Evolutionary conservation across 2,797 vertebrate genomes (phyloP), one percentile per base, ranked within the genome.

Genomic region (Micropoecilia bifurca): DNA sequence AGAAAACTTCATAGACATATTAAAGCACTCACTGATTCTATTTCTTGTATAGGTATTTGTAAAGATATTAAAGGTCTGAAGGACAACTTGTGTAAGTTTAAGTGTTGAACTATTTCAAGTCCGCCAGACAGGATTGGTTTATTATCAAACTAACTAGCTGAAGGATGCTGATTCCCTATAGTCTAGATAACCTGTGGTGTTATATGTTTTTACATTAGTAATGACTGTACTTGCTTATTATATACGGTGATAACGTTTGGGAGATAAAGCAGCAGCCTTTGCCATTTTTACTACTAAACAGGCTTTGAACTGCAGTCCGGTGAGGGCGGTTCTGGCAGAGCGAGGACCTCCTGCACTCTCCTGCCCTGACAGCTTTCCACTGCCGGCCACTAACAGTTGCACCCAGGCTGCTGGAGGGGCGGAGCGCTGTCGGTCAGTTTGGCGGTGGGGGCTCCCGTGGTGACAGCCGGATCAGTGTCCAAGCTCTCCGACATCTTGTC

Each of bases 401-500:
- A 99, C 87, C 94, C 97, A 14, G 96, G 95, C 92, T 97, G 97
- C 55, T 97, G 97, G 66, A 95, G 94, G 20, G 97, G 97, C 55
- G 97, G 96, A 71, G 97, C 97, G 68, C 93, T 97, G 90, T 99
- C 98, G 86, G 96, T 98, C 91, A 99, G 97, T 95, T 93, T 97
- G 79, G 97, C 95, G 80, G 95, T 97, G 89, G 97, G 97, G 78
- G 96, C 97, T 87, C 97, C 96, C 0, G 96, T 96, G 71, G 95
- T 90, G 91, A 95, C 90, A 3, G 96, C 95, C 4, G 97, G 96
- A 87, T 99, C 97, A 0, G 89, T 95, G 94, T 99, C 98, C 95
- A 98, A 87, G 80, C 97, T 99, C 94, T 99, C 98, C 0, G 97
- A 98, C 98, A 99, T 99, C 94, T 98, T 98, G 94, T 99, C 97